Base-by-base conservation (phyloP, 1,140 invertebrate genomes). In the Dreissena rostriformis region DNA sequence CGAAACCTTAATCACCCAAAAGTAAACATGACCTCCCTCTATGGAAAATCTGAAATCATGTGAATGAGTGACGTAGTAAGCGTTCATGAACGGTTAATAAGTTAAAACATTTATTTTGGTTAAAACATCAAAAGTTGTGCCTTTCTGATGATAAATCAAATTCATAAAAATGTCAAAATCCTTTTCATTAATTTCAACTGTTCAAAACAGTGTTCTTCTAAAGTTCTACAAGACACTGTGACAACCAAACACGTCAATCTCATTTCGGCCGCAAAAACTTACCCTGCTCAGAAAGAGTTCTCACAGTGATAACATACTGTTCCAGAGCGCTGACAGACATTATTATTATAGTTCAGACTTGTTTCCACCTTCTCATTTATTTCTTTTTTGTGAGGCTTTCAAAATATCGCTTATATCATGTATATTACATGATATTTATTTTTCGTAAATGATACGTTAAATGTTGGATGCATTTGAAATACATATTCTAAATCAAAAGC, bases 261-360 rank as follows among this genome's bases (percentile, higher is more conserved):
- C n/a, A 63, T 63, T 63, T 63, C 2, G 24, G 19, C 24, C 57
- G 6, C 19, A 68, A 72, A 39, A 26, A 71, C 91, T 94, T 94
- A 97, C 96, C 96, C 94, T 97, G 95, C 28, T 95, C 93, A 53
- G 96, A 97, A 51, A 96, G 93, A 86, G 95, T 96, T 88, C 96
- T 95, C 77, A 97, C 97, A 90, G 95, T 96, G 94, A 96, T 97
- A 79, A 97, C 96, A 94, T 97, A 97, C 89, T 97, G 96, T 93
- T 97, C 97, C 90, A 97, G 83, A 2, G 90, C 89, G 29, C 86
- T 83, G 57, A 61, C 22, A 61, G 57, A 61, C 57, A 61, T 61
- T 4, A 61, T 61, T 24, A 61, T 39, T 39, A 39, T 39, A 39
- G 39, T 39, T 39, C 39, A 2, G 39, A 39, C 39, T 39, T 39